Conservation (phyloP, 2,113 vertebrate species). For the Sylvietta virens region DNA sequence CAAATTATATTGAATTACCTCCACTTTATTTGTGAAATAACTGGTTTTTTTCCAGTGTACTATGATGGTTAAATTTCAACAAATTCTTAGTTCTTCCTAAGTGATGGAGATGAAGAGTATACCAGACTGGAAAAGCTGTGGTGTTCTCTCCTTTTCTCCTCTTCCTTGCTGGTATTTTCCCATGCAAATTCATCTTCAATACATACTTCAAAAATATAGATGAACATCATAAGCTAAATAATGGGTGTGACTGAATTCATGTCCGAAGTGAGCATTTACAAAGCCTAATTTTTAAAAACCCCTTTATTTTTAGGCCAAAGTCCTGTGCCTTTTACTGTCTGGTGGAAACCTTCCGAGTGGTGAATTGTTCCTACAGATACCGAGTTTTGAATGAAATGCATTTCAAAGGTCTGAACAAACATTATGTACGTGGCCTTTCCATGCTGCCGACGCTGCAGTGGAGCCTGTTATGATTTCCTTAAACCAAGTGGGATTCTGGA, state of each 20-base stretch:
- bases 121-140: not conserved
- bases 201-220: not conserved
- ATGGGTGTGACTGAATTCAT: not conserved
- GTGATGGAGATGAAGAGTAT: not conserved
- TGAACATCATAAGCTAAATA: not conserved
- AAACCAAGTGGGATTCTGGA: not conserved
- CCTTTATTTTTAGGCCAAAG: not conserved
- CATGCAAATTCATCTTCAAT: not conserved
- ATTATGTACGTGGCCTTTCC: accelerated
- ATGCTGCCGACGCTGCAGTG: not conserved
- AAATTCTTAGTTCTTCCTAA: not conserved
- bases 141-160: not conserved
- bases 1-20: not conserved
- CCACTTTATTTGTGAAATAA: not conserved
- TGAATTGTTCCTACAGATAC: not conserved
- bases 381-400: accelerated
- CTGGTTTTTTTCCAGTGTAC: not conserved
- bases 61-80: not conserved
- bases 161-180: not conserved
- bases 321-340: not conserved
- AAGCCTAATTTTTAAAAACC: not conserved
- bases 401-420: not conserved
- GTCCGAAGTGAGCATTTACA: not conserved
- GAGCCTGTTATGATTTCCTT: not conserved
- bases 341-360: not conserved